These are phyloP conservation scores for Arnoldichthys spilopterus DNA, from an alignment of 2,797 vertebrate genomes.

Conservation along the genomic window DNA sequence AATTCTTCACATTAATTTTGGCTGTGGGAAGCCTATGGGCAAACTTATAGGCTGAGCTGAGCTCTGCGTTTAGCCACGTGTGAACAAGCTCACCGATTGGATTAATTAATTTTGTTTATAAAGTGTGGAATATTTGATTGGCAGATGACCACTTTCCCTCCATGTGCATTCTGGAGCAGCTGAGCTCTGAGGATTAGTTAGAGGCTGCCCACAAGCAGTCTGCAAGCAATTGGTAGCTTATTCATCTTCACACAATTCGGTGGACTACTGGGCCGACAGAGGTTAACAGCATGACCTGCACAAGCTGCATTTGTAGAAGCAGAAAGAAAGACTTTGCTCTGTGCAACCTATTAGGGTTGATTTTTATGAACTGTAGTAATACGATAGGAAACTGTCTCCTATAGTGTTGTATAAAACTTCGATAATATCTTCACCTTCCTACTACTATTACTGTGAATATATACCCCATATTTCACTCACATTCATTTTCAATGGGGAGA, in stretches of 20 bases:
- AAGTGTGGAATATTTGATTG: background rate
- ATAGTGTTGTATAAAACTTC: background rate
- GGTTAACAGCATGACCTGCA: background rate
- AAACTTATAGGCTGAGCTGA: background rate
- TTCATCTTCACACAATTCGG: background rate
- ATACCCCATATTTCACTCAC: too few species aligned
- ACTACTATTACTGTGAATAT: too few species aligned
- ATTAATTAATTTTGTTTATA: slow-evolving; percentile 10
- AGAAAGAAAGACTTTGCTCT: background rate
- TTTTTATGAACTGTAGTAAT: background rate
- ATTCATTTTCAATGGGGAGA: too few species aligned
- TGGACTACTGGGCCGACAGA: background rate
- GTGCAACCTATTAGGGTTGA: background rate
- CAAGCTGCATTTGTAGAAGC: background rate
- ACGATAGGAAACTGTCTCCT: background rate
- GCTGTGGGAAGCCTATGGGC: background rate
- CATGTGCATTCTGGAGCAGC: background rate
- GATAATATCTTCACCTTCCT: background rate
- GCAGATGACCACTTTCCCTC: background rate
- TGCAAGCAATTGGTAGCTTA: background rate
- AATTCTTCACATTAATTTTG: slow-evolving; percentile 1
- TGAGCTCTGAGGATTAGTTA: background rate
- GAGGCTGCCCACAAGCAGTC: background rate
- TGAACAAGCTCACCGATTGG: background rate
- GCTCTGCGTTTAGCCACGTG: background rate